These are phyloP conservation scores for Monodelphis domestica DNA, from an alignment of 2,797 vertebrate species.

Conservation along the genomic window DNA sequence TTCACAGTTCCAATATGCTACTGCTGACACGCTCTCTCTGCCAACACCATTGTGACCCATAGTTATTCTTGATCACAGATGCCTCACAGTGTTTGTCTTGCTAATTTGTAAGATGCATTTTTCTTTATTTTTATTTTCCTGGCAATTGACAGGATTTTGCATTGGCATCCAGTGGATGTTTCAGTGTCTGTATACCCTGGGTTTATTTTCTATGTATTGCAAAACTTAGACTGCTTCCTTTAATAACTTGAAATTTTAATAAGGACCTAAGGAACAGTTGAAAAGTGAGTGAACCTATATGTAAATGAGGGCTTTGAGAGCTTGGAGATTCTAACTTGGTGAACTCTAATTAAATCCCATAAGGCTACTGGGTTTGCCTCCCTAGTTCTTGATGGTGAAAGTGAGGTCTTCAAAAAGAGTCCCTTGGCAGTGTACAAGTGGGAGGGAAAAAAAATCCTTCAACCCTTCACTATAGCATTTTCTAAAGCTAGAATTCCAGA, in stretches of 20 bases:
- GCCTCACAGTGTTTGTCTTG: slow-evolving; percentile 49
- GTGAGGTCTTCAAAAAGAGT: slow-evolving; percentile 87
- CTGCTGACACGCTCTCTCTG: slow-evolving; percentile 9
- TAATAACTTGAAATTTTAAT: slow-evolving; percentile 89
- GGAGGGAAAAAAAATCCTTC: slow-evolving; percentile 77
- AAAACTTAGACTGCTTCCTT: slow-evolving; percentile 83
- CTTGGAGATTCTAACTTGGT: slow-evolving; percentile 86
- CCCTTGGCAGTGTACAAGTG: slow-evolving; percentile 85
- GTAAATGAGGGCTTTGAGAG: slow-evolving; percentile 88
- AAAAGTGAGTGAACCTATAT: slow-evolving; percentile 87
- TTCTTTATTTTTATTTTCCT: slow-evolving; percentile 73
- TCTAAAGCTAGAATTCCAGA: slow-evolving; percentile 85
- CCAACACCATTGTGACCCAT: neutral
- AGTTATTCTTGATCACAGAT: slow-evolving; percentile 65
- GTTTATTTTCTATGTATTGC: slow-evolving; percentile 81
- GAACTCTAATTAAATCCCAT: slow-evolving; percentile 90
- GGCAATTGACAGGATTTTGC: slow-evolving; percentile 76
- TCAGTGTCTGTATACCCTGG: slow-evolving; percentile 74
- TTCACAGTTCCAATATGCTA: slow-evolving; percentile 10
- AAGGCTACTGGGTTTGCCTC: slow-evolving; percentile 87
- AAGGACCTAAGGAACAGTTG: slow-evolving; percentile 87
- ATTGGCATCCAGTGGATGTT: slow-evolving; percentile 70
- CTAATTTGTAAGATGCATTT: slow-evolving; percentile 74
- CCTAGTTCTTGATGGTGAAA: slow-evolving; percentile 85
- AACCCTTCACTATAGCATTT: slow-evolving; percentile 76